A percentile compares a stretch with the other conserved stretches of the same genome.
Conservation (phyloP, 2,113 vertebrate genomes). For the Chaetorhynchus papuensis region DNA sequence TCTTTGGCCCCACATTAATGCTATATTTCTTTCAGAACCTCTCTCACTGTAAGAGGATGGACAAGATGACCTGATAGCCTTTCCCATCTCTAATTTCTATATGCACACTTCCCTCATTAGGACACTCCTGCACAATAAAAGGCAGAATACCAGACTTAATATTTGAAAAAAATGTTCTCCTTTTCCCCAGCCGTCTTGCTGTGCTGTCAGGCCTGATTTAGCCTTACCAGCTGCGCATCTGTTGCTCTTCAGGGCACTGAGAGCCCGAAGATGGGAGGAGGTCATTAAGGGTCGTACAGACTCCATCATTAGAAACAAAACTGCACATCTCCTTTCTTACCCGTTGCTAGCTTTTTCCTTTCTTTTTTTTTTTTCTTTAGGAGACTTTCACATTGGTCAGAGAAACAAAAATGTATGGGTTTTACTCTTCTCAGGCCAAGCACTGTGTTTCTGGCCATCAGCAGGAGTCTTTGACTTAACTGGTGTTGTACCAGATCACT, state of each 20-base stretch:
- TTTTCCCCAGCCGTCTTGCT: not conserved
- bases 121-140: slow-evolving; percentile 48
- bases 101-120: slow-evolving; percentile 41
- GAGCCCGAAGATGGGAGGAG: not conserved
- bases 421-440: not conserved
- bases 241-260: not conserved
- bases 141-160: not conserved
- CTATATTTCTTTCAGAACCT: slow-evolving; percentile 1
- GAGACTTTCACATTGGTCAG: not conserved
- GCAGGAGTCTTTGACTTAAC: not conserved
- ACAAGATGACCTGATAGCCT: slow-evolving; percentile 37
- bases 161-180: slow-evolving; percentile 12
- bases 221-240: not conserved
- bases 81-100: slow-evolving; percentile 35
- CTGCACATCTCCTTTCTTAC: not conserved
- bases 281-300: not conserved
- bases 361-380: not conserved
- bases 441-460: not conserved
- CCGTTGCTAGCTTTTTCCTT: not conserved
- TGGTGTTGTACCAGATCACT: not conserved
- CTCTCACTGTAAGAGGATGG: not conserved
- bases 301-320: slow-evolving; percentile 45
- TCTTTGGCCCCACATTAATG: slow-evolving; percentile 13
- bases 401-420: not conserved
- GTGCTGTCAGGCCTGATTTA: slow-evolving; percentile 28